Evolutionary conservation across 2,888 invertebrate genomes (phyloP), one percentile per base, ranked within the genome.

Genomic region (Diarsia dahlii): DNA sequence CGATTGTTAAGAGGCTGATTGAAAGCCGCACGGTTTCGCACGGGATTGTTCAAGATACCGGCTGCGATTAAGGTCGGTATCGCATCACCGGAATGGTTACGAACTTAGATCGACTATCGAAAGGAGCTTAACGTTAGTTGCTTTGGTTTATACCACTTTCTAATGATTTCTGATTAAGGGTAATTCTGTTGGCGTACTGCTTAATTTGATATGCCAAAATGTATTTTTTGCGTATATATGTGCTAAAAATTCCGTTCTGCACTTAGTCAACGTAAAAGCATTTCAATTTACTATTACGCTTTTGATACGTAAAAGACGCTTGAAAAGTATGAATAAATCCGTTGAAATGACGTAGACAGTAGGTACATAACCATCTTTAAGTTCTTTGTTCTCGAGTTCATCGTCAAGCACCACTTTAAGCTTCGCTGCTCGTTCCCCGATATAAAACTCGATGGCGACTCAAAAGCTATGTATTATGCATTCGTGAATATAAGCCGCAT

Each of bases 401-500:
- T 89, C 89, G 84, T 84, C 87, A 87, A 88, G 88, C 87, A 84
- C 77, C 84, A 87, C 72, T 87, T 84, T 80, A 82, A 82, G 88
- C 89, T 88, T 85, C 87, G 88, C 85, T 89, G 87, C 87, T 87
- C 88, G 87, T 84, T 88, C 85, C 83, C 88, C 87, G 91, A 91
- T 92, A 91, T 90, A 92, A 92, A 93, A 92, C 92, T 91, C 87
- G 88, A 90, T 89, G 88, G 89, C 90, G 90, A 87, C 89, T 91
- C 91, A 89, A 89, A 89, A 87, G 90, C 91, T 92, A 96, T 96
- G 95, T 96, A 95, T 96, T 96, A 96, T 96, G 96, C 96, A 96
- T 96, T 95, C 95, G 94, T 94, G 95, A 96, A 96, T 96, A 96
- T 95, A 95, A 94, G 90, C 91, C 92, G 95, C 94, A 95, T 95